A percentile compares a stretch with the other conserved stretches of the same genome.
Evolutionary conservation across 2,888 invertebrate genomes (phyloP).

Genomic region (Muschampia plurimacula): DNA sequence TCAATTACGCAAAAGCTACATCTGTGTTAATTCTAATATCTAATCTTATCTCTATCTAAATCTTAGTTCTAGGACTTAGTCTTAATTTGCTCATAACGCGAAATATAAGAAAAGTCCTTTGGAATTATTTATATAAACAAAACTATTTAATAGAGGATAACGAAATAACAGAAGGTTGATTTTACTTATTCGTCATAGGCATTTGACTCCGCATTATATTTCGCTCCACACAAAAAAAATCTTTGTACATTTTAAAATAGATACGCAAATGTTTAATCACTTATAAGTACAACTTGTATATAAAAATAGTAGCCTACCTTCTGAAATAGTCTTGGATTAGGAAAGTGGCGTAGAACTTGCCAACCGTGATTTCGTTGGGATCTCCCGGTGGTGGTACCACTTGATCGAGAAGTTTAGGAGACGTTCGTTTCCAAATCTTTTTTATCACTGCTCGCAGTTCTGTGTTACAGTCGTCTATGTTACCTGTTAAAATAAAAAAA

Average conservation of each 20-base stretch:
- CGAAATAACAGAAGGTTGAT: background rate
- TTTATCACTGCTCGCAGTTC: constrained; percentile 97
- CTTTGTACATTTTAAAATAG: background rate
- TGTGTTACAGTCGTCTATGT: constrained; percentile 94
- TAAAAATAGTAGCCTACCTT: constrained; percentile 73
- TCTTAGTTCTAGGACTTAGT: constrained; percentile 1
- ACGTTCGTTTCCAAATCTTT: constrained; percentile 99
- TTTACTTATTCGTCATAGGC: background rate
- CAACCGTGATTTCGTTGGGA: constrained; percentile 99
- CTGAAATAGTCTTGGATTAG: constrained; percentile 99
- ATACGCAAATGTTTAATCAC: background rate
- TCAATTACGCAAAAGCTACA: too few relatives aligned
- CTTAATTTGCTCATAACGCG: constrained; percentile 15
- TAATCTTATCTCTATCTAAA: background rate
- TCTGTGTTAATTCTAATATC: too few relatives aligned
- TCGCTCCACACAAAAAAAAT: background rate
- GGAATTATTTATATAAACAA: background rate
- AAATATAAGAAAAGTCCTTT: constrained; percentile 12
- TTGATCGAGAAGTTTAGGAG: constrained; percentile 97
- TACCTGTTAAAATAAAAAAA: background rate
- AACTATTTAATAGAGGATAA: background rate
- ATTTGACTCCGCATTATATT: background rate
- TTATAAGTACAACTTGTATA: background rate
- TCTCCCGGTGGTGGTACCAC: constrained; percentile 99
- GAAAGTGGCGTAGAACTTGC: constrained; percentile 99